Conservation (phyloP, 2,797 vertebrate genomes). For the Argentina silus region DNA sequence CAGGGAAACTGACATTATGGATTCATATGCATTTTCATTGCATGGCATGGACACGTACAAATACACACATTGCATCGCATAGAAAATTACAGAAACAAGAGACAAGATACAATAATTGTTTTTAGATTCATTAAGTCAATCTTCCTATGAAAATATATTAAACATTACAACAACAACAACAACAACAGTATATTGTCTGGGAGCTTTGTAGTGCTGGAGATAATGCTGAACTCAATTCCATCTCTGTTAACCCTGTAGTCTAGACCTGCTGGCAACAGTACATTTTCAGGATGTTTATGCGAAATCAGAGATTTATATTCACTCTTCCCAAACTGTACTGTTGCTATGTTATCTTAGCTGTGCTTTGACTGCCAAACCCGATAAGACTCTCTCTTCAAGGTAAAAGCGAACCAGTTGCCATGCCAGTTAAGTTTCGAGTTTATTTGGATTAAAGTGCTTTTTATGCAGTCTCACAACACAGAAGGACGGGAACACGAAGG, state of each 20-base stretch:
- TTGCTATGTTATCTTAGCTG: not conserved
- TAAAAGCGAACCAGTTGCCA: constrained; percentile 1
- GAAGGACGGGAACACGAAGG: too few species aligned
- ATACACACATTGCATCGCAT: not conserved
- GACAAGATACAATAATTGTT: not conserved
- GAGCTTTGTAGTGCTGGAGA: too few species aligned
- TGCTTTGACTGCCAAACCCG: not conserved
- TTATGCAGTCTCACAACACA: too few species aligned
- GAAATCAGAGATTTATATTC: not conserved
- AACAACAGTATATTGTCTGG: not conserved
- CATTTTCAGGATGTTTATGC: not conserved
- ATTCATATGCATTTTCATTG: not conserved
- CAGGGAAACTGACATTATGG: not conserved
- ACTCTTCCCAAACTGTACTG: not conserved
- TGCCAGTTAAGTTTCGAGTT: too few species aligned
- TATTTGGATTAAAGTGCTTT: too few species aligned
- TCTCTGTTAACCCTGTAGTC: constrained; percentile 53
- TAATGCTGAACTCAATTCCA: not conserved
- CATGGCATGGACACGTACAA: constrained; percentile 4
- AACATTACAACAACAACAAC: not conserved
- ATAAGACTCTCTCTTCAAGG: not conserved
- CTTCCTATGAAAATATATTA: not conserved
- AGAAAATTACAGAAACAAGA: not conserved
- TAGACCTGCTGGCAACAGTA: constrained; percentile 80
- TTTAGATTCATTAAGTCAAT: too few species aligned